These are phyloP conservation scores for Yponomeuta plumbellus DNA, from an alignment of 2,888 invertebrate species.

Conservation along the genomic window DNA sequence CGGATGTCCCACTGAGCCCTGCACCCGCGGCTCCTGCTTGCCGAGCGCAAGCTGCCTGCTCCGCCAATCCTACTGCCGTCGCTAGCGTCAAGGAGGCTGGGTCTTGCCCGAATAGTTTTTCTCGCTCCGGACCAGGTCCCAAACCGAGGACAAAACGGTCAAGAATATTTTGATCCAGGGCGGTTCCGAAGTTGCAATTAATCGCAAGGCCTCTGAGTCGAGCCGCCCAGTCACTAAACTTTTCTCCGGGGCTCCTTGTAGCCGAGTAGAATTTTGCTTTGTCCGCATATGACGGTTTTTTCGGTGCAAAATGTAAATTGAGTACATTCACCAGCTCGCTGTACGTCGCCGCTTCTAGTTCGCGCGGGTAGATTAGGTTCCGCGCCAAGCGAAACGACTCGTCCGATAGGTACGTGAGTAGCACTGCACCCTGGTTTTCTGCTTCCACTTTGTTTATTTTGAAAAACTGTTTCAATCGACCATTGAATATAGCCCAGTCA, in stretches of 20 bases:
- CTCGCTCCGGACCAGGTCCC: too few species aligned
- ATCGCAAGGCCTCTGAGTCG: slow-evolving; percentile 20
- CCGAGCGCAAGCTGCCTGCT: slow-evolving; percentile 19
- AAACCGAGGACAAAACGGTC: slow-evolving; percentile 27
- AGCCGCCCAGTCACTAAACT: slow-evolving; percentile 26
- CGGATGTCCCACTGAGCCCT: too few species aligned
- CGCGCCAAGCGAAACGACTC: slow-evolving; percentile 20
- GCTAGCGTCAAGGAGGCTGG: slow-evolving; percentile 20
- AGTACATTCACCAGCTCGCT: not conserved
- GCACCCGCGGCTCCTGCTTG: slow-evolving; percentile 26
- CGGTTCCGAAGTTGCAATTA: slow-evolving; percentile 24
- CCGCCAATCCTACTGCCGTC: slow-evolving; percentile 22
- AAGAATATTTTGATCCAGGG: slow-evolving; percentile 22
- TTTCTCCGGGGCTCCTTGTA: slow-evolving; percentile 17
- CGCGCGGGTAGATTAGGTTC: slow-evolving; percentile 23
- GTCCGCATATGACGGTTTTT: slow-evolving; percentile 25
- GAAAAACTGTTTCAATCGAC: too few species aligned
- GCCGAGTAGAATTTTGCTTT: slow-evolving; percentile 25
- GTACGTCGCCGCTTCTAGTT: slow-evolving; percentile 16
- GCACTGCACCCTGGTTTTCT: too few species aligned
- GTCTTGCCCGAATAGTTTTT: slow-evolving; percentile 21
- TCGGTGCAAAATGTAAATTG: slow-evolving; percentile 23
- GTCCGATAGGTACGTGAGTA: too few species aligned
- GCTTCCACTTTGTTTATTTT: too few species aligned
- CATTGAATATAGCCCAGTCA: too few species aligned